Conservation (phyloP, 1,140 invertebrate species). For the Drosophila teissieri region DNA sequence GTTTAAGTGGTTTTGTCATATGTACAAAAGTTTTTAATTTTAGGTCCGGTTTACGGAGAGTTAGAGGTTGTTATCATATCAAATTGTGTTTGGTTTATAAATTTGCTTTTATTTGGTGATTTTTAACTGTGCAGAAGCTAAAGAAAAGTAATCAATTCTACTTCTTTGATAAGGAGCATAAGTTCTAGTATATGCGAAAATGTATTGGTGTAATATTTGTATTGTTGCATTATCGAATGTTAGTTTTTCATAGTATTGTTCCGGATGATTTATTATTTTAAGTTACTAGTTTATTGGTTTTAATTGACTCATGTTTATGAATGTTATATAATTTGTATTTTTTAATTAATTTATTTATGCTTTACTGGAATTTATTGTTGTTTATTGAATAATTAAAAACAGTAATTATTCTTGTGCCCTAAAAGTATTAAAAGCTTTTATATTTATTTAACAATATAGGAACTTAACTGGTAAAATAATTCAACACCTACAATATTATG, state of each 20-base stretch:
- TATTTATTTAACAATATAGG: too few species aligned
- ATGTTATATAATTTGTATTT: not conserved
- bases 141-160: slow-evolving; percentile 42
- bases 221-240: not conserved
- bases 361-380: too few species aligned
- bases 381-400: too few species aligned
- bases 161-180: slow-evolving; percentile 14
- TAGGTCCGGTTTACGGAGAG: slow-evolving; percentile 12
- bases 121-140: slow-evolving; percentile 49
- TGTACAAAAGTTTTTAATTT: slow-evolving; percentile 53
- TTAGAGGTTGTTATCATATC: slow-evolving; percentile 13
- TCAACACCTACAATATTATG: too few species aligned
- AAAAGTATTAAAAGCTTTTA: too few species aligned
- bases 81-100: slow-evolving; percentile 11
- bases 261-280: too few species aligned
- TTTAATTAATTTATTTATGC: not conserved
- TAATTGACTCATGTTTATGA: not conserved
- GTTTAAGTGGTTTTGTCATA: slow-evolving; percentile 43
- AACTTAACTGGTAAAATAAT: too few species aligned
- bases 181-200: not conserved
- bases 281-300: not conserved
- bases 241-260: not conserved
- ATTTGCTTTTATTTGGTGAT: slow-evolving; percentile 11
- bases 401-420: too few species aligned
- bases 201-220: not conserved